Conservation (phyloP, 1,140 invertebrate genomes). For the Ceratina calcarata region DNA sequence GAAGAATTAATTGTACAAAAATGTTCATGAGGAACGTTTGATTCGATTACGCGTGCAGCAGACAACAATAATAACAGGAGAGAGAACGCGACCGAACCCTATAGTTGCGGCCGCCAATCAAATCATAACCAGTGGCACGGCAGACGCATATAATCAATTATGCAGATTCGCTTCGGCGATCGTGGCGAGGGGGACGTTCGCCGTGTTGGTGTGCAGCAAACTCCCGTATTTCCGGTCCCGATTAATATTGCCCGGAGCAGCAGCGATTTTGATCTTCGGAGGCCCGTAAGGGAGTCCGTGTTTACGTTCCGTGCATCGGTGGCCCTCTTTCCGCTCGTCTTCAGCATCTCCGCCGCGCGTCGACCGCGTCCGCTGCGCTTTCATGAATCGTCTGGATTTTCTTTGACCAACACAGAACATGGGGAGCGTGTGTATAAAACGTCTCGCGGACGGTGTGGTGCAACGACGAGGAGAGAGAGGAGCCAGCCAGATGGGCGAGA, state of each 20-base stretch:
- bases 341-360: conserved; percentile 13
- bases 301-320: conserved; percentile 43
- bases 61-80: conserved; percentile 28
- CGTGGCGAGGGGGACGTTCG: conserved; percentile 3
- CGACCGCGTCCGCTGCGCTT: conserved; percentile 29
- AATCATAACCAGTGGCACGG: conserved; percentile 33
- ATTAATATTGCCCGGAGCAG: conserved; percentile 36
- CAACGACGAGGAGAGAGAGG: conserved; percentile 41
- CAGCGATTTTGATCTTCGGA: conserved; percentile 35
- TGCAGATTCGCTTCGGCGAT: conserved; percentile 27
- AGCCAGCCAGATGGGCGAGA: not conserved
- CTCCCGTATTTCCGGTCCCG: conserved; percentile 42
- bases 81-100: conserved; percentile 8
- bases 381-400: conserved; percentile 10
- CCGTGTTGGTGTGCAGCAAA: conserved; percentile 10
- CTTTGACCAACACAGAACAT: conserved; percentile 25
- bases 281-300: conserved; percentile 36
- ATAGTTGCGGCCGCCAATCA: conserved; percentile 23
- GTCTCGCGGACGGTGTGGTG: conserved; percentile 43
- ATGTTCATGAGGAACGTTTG: not conserved
- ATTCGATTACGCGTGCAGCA: not conserved
- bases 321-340: conserved; percentile 37
- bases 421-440: conserved; percentile 47
- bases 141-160: conserved; percentile 47
- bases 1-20: not conserved